Evolutionary conservation across 2,113 vertebrate genomes (phyloP), one percentile per base, ranked within the genome.

Genomic region (Camelus dromedarius): DNA sequence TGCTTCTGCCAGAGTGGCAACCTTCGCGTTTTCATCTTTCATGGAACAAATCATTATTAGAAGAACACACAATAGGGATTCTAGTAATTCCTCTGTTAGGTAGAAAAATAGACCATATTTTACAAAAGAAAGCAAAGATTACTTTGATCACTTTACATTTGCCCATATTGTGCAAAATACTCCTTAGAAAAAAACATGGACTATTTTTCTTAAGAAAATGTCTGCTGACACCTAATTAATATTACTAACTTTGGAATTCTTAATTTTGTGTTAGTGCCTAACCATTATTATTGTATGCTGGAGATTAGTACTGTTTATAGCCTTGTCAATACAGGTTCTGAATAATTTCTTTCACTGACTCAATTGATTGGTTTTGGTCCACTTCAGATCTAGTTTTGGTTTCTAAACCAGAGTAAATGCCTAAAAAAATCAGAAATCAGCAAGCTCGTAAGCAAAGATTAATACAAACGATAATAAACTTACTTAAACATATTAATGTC

Each of bases 61-160:
- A 75, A 95, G 62, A 96, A 52, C 30, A 95, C 4, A 32, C 8
- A 52, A n/a, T 22, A 85, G 46, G 14, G 15, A 89, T 46, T 85
- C 56, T 64, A 77, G 22, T 30, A 16, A 94, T 87, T 75, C 24
- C 14, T 5, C 28, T 2, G 38, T 64, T 85, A 80, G 67, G 28
- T 32, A 79, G 42, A 70, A 95, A 95, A 87, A 70, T 46, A 92
- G 75, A 60, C 19, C 5, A 30, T 80, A 72, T 89, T 87, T 89
- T 64, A 73, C 69, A 18, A 50, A 77, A 48, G 28, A 82, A 94
- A 96, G 7, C 14, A 62, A 66, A 89, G 19, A 4, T 58, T 60
- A 82, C 56, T 95, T 76, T 89, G 60, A 3, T 56, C 2, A 91
- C 28, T 13, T 82, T 67, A 20, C 22, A 38, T 92, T 89, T 46